These are phyloP conservation scores for Agrilus cyanescens DNA, from an alignment of 2,888 invertebrate genomes.

Conservation along the genomic window DNA sequence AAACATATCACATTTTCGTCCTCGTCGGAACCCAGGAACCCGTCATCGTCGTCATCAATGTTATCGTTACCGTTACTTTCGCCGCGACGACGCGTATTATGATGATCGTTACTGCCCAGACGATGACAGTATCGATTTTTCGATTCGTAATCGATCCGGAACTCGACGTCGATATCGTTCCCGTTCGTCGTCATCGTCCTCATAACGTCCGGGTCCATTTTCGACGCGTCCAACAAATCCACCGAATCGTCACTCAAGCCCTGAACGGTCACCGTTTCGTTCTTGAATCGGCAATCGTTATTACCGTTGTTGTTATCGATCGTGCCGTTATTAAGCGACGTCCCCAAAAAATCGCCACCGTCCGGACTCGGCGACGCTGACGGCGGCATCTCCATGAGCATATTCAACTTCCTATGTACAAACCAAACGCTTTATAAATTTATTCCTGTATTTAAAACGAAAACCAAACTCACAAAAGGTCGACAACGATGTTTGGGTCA, in stretches of 20 bases:
- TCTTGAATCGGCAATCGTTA: constrained; percentile 30
- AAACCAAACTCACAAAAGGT: constrained; percentile 46
- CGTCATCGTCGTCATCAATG: constrained; percentile 3
- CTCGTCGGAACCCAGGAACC: constrained; percentile 5
- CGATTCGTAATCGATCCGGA: neutral
- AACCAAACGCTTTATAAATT: no score
- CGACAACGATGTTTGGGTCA: constrained; percentile 71
- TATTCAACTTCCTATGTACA: no score
- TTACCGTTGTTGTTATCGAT: constrained; percentile 18
- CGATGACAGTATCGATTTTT: neutral
- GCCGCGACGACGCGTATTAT: neutral
- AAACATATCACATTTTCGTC: constrained; percentile 23
- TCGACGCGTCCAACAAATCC: constrained; percentile 11
- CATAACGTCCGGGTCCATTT: constrained; percentile 22
- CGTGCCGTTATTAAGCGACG: constrained; percentile 19
- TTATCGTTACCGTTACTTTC: constrained; percentile 2
- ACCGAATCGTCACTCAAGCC: constrained; percentile 13
- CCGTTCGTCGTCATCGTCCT: constrained; percentile 30
- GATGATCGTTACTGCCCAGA: neutral
- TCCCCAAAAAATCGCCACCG: constrained; percentile 20
- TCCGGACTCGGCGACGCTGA: constrained; percentile 9
- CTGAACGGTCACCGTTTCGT: constrained; percentile 8
- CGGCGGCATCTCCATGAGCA: constrained; percentile 10
- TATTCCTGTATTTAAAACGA: neutral
- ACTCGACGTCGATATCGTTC: neutral